phyloP scores from a whole-genome alignment of 1,140 invertebrate genomes.

The Proctacanthus coquilletti region DNA sequence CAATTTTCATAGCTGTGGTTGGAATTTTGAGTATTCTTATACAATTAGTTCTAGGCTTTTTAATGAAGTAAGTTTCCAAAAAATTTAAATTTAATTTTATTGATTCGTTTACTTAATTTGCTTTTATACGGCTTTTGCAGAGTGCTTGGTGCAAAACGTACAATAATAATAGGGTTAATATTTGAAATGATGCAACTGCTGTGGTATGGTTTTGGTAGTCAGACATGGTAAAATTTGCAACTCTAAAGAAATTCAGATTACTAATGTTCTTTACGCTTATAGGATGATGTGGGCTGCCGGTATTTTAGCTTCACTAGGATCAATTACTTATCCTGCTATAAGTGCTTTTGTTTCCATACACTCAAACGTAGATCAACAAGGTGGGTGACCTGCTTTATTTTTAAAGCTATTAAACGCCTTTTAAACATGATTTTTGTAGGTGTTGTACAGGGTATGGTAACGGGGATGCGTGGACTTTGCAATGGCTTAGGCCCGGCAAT shows the following conservation, averaged over 20 bases:
- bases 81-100: neutral
- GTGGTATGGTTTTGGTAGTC: constrained; percentile 81
- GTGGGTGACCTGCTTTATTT: constrained; percentile 23
- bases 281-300: constrained; percentile 99
- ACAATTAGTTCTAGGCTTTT: constrained; percentile 75
- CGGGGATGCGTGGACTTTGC: constrained; percentile 85
- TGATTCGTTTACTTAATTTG: constrained; percentile 3
- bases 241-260: constrained; percentile 1
- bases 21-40: constrained; percentile 92
- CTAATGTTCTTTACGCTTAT: constrained; percentile 12
- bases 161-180: constrained; percentile 89
- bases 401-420: neutral
- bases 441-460: constrained; percentile 96
- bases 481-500: constrained; percentile 87
- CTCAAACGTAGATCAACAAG: constrained; percentile 92
- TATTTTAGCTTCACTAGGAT: constrained; percentile 83
- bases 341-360: constrained; percentile 96
- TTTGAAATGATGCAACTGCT: constrained; percentile 95
- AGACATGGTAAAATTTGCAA: constrained; percentile 31
- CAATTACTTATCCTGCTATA: constrained; percentile 97
- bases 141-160: constrained; percentile 80
- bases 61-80: constrained; percentile 50
- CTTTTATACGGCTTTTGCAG: constrained; percentile 7
- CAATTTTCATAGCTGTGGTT: constrained; percentile 93
- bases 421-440: constrained; percentile 31